phyloP scores from a whole-genome alignment of 2,888 invertebrate species.

The Tenthredo mesomela region DNA sequence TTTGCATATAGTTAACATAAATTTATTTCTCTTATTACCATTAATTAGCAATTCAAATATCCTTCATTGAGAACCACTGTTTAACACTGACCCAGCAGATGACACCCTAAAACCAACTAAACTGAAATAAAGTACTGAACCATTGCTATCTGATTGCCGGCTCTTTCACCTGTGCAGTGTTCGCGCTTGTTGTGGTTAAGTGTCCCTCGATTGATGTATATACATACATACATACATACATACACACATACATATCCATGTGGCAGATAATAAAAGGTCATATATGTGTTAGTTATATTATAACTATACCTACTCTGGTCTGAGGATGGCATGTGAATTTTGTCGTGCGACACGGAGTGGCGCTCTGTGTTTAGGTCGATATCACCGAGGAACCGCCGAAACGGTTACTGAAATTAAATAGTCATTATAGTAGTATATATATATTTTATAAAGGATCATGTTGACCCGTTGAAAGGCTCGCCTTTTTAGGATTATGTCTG shows the following conservation, averaged over 20 bases:
- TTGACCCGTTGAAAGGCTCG: background rate
- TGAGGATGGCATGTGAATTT: slow-evolving; percentile 67
- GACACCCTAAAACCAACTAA: slow-evolving; percentile 61
- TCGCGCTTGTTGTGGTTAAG: slow-evolving; percentile 33
- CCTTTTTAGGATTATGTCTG: background rate
- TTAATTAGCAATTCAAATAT: slow-evolving; percentile 74
- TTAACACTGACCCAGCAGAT: slow-evolving; percentile 53
- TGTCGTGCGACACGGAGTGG: slow-evolving; percentile 52
- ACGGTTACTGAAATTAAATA: slow-evolving; percentile 51
- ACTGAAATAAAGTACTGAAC: slow-evolving; percentile 63
- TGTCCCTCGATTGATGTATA: slow-evolving; percentile 22
- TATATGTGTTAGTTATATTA: background rate
- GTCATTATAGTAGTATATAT: slow-evolving; percentile 2
- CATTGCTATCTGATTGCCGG: slow-evolving; percentile 67
- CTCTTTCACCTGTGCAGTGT: slow-evolving; percentile 68
- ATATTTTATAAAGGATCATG: background rate
- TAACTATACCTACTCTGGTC: background rate
- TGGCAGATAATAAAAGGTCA: background rate
- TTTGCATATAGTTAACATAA: slow-evolving; percentile 74
- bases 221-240: too few relatives aligned
- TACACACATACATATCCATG: background rate
- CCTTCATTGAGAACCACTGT: slow-evolving; percentile 63
- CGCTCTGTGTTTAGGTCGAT: slow-evolving; percentile 48
- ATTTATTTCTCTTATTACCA: slow-evolving; percentile 68
- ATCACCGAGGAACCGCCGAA: slow-evolving; percentile 19